Conservation (phyloP, 64 coral and sea anemone genomes). For the Stylophora pistillata region DNA sequence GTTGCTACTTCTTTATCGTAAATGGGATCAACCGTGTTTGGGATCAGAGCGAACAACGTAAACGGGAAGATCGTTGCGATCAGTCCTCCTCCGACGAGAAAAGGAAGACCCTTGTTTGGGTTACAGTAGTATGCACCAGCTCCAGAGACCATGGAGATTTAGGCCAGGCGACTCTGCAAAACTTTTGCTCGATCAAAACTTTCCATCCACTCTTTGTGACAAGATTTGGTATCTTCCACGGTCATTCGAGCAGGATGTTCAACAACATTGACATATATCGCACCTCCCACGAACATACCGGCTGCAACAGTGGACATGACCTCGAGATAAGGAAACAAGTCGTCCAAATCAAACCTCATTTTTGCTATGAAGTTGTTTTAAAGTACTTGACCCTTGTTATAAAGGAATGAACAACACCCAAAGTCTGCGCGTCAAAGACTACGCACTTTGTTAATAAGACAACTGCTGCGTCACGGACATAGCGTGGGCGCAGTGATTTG, state of each 20-base stretch:
- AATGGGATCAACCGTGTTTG: slow-evolving; percentile 90
- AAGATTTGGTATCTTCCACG: slow-evolving; percentile 60
- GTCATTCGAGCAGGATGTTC: slow-evolving; percentile 82
- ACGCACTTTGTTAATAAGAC: background rate
- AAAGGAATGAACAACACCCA: background rate
- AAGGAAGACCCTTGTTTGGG: slow-evolving; percentile 63
- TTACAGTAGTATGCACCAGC: slow-evolving; percentile 78
- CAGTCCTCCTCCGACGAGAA: slow-evolving; percentile 61
- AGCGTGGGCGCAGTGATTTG: background rate
- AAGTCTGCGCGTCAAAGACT: background rate
- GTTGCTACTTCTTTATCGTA: slow-evolving; percentile 79
- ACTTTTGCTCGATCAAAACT: slow-evolving; percentile 84
- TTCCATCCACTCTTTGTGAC: slow-evolving; percentile 83
- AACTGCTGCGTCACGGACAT: background rate
- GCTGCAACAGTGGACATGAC: slow-evolving; percentile 58
- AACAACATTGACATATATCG: slow-evolving; percentile 69
- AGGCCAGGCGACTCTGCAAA: slow-evolving; percentile 59
- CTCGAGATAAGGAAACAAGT: slow-evolving; percentile 59
- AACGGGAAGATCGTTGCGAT: slow-evolving; percentile 68
- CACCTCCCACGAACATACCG: slow-evolving; percentile 67
- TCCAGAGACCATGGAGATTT: slow-evolving; percentile 42
- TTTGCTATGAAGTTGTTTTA: background rate
- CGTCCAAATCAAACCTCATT: slow-evolving; percentile 81
- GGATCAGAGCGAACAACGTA: slow-evolving; percentile 69
- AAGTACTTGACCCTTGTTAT: too few species aligned